Evolutionary conservation across 1,140 invertebrate genomes (phyloP), one percentile per base, ranked within the genome.

Genomic region (Gonioctena quinquepunctata): DNA sequence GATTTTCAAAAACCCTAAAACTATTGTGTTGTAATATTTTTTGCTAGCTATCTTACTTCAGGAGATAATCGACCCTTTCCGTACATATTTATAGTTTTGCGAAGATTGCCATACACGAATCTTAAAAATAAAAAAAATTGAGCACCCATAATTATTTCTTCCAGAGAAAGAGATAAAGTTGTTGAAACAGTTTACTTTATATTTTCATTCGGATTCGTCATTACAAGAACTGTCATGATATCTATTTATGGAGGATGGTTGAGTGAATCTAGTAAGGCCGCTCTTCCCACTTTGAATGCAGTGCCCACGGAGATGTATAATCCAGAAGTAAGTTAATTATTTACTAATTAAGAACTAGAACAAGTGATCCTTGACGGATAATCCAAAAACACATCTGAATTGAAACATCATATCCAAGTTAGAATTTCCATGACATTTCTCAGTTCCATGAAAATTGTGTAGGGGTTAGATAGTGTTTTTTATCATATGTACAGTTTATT

Each of bases 221-320:
- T 60, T 28, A 13, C 7, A 28, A 25, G 57, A 60, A 60, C 26
- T 26, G 3, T n/a, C 21, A 26, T 60, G 7, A 13, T 60, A 25
- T 60, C 57, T 5, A 60, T 60, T 25, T 28, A 26, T 60, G 57
- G 57, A 16, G 57, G 57, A 5, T 27, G 57, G 22, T 18, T 60
- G 25, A 22, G 16, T 18, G 57, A 60, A 18, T 11, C 57, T 13
- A 23, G 8, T 18, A 60, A 23, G 19, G 19, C 57, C 26, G 4
- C 11, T 8, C 23, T 60, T 16, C 57, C 57, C 2, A 60, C 23
- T 0, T 13, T 60, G 4, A 60, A 60, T 60, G n/a, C 57, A 16
- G 57, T 60, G 23, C 25, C 57, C n/a, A n/a, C 11, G 23, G 57
- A 60, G n/a, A 25, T 60, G 26, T 60, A 60, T 26, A 60, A 60